These are phyloP conservation scores for Caprella mutica DNA, from an alignment of 2,888 invertebrate genomes.

Conservation along the genomic window DNA sequence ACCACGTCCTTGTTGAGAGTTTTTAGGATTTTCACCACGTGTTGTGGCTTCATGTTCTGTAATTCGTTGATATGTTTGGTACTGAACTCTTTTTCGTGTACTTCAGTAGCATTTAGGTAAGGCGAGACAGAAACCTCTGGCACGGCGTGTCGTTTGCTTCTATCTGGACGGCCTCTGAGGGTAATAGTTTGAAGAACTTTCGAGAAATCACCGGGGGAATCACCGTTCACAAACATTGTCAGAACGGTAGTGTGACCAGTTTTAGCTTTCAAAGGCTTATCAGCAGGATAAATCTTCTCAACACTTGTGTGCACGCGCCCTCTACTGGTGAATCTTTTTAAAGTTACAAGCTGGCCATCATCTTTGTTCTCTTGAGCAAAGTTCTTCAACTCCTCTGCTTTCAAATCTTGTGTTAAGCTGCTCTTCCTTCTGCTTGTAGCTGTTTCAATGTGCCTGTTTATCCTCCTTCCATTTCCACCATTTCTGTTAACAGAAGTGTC, in stretches of 20 bases:
- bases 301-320: slow-evolving; percentile 2
- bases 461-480: not conserved
- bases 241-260: slow-evolving; percentile 24
- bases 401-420: not conserved
- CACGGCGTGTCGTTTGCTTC: slow-evolving; percentile 1
- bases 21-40: slow-evolving; percentile 24
- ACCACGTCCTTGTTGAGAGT: slow-evolving; percentile 18
- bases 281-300: not conserved
- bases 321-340: slow-evolving; percentile 2
- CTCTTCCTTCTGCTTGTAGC: not conserved
- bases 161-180: slow-evolving; percentile 8
- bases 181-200: slow-evolving; percentile 21
- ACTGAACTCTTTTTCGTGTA: not conserved
- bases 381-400: not conserved
- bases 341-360: not conserved
- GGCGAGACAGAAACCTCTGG: not conserved
- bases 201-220: slow-evolving; percentile 20
- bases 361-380: not conserved
- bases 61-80: not conserved
- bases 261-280: not conserved
- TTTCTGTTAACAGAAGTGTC: not conserved
- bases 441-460: not conserved
- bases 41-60: slow-evolving; percentile 9
- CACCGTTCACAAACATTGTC: slow-evolving; percentile 29
- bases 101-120: not conserved